A percentile compares a stretch with the other conserved stretches of the same genome.
These are phyloP conservation scores for Oppia nitens DNA, from an alignment of 1,140 invertebrate genomes.

Conservation along the genomic window DNA sequence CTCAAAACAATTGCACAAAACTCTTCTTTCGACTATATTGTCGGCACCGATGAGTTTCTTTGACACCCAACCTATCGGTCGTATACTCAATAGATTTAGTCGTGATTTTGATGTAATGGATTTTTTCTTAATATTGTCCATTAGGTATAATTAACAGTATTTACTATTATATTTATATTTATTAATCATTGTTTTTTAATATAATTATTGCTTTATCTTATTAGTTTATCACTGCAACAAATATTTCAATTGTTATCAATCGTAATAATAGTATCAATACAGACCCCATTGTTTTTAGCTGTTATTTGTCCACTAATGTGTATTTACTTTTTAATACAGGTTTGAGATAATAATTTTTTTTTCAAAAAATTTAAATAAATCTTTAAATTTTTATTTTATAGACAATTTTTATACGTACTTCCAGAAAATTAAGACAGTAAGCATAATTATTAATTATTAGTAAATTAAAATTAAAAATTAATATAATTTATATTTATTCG, in stretches of 20 bases:
- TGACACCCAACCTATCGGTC: slow-evolving; percentile 31
- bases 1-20: slow-evolving; percentile 19
- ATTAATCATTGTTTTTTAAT: background rate
- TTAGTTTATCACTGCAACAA: slow-evolving; percentile 26
- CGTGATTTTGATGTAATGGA: slow-evolving; percentile 33
- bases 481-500: too few relatives aligned
- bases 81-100: slow-evolving; percentile 33
- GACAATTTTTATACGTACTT: background rate
- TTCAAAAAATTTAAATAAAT: background rate
- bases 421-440: background rate
- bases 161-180: background rate
- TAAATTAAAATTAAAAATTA: too few relatives aligned
- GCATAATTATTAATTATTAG: slow-evolving; percentile 1
- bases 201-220: slow-evolving; percentile 23
- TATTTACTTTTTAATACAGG: slow-evolving; percentile 40
- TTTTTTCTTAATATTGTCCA: slow-evolving; percentile 25
- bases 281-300: slow-evolving; percentile 27
- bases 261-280: slow-evolving; percentile 25
- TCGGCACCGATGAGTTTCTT: slow-evolving; percentile 30
- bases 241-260: slow-evolving; percentile 26
- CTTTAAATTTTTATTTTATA: background rate
- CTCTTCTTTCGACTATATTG: slow-evolving; percentile 26
- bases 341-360: slow-evolving; percentile 18
- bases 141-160: slow-evolving; percentile 19
- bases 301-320: slow-evolving; percentile 25